phyloP scores from a whole-genome alignment of 2,113 vertebrate genomes.

The Callocephalon fimbriatum region DNA sequence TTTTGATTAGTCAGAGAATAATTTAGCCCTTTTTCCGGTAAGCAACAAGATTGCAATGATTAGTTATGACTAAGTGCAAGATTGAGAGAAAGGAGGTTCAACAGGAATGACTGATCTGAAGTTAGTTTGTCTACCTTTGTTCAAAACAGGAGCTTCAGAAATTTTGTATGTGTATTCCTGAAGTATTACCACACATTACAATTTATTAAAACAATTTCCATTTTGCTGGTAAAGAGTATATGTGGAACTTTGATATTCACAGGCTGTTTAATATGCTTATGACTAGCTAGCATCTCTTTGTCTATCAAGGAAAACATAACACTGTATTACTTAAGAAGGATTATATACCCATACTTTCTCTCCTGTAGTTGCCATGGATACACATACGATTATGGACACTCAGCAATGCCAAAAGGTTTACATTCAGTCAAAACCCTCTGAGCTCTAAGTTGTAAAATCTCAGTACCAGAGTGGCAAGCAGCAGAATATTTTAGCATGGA shows the following conservation, averaged over 20 bases:
- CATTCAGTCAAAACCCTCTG: not conserved
- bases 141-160: not conserved
- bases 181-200: not conserved
- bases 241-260: not conserved
- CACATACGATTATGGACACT: not conserved
- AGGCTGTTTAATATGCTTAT: not conserved
- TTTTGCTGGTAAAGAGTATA: not conserved
- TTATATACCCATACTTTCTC: constrained; percentile 1
- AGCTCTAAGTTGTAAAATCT: not conserved
- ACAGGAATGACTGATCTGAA: not conserved
- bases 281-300: not conserved
- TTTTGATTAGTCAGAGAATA: not conserved
- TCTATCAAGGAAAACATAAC: constrained; percentile 4
- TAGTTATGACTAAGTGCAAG: not conserved
- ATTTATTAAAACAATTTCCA: not conserved
- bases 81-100: not conserved
- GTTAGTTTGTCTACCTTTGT: not conserved
- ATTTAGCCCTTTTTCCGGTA: not conserved
- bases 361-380: constrained; percentile 52
- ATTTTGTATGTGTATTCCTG: not conserved
- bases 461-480: not conserved
- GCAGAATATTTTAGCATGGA: not conserved
- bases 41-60: not conserved
- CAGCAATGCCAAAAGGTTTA: constrained; percentile 25
- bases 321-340: not conserved